Base-by-base conservation (phyloP, 2,113 vertebrate genomes). In the Vanacampus margaritifer region DNA sequence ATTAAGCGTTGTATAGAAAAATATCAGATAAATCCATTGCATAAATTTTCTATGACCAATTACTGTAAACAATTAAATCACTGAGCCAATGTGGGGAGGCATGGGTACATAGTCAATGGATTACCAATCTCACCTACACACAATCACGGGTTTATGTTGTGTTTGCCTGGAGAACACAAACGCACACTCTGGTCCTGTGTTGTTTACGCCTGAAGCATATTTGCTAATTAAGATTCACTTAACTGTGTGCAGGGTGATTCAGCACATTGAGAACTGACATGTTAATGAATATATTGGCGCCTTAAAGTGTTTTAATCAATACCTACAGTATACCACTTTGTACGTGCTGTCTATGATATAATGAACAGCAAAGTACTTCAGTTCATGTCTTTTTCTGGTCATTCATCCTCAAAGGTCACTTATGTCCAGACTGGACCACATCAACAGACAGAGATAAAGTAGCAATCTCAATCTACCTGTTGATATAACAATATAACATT, bases 141-240 rank as follows among this genome's bases (percentile, higher is more conserved):
- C 28, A 11, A 32, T 5, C 7, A 8, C 58, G 51, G 24, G 46
- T 23, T 26, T 56, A 4, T 12, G 23, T 24, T 54, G 23, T 54
- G 51, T 54, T 26, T 26, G 23, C 23, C 23, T 54, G 53, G 12
- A 56, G 26, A 53, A 50, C 8, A 64, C 21, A 48, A 65, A 67
- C 32, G 19, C 37, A 59, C 62, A 67, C 64, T 36, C 50, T 69
- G 12, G 19, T 43, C 8, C 23, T 53, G 24, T 23, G 23, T 36
- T 74, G 65, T 68, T 36, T 28, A 2, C 0, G 54, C 43, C 75
- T 57, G 1, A 51, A 78, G 64, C 67, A 67, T 56, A 56, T 78
- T 72, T 72, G 70, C 71, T 82, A 72, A 85, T 84, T 85, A 81
- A 74, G 59, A 82, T 72, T 62, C 76, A 75, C 74, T 88, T 75